Percentiles rank a stretch among this genome's conserved stretches.
These are phyloP conservation scores for Notoglanidium macrostoma DNA, from an alignment of 2,797 vertebrate genomes.

Conservation along the genomic window DNA sequence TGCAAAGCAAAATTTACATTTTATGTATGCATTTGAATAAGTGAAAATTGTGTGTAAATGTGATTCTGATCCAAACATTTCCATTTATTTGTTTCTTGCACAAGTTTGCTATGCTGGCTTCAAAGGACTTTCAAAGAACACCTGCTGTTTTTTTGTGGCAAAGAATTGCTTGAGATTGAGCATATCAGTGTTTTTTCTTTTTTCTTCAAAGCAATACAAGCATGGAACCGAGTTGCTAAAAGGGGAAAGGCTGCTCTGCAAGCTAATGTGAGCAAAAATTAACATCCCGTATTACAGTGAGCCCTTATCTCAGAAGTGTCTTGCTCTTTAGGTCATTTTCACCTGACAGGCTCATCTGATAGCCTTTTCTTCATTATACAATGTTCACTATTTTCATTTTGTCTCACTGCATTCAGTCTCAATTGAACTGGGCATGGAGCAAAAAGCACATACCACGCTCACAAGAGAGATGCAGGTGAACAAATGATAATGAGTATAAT, in stretches of 20 bases:
- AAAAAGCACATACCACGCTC: not conserved
- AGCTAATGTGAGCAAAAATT: slow-evolving; percentile 1
- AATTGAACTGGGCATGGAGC: not conserved
- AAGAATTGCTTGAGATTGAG: not conserved
- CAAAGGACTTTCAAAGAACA: not conserved
- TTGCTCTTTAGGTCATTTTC: not conserved
- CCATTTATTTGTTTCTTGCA: not conserved
- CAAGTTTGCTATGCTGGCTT: not conserved
- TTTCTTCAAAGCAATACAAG: not conserved
- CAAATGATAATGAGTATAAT: slow-evolving; percentile 6
- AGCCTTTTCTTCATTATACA: not conserved
- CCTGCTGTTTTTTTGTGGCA: not conserved
- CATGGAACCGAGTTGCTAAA: not conserved
- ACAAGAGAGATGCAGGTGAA: not conserved
- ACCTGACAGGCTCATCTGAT: not conserved
- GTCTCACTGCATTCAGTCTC: not conserved
- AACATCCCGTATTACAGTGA: not conserved
- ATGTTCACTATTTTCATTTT: not conserved
- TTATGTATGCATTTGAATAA: not conserved
- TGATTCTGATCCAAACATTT: not conserved
- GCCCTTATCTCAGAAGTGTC: not conserved
- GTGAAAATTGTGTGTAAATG: not conserved
- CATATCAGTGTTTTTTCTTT: not conserved
- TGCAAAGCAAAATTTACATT: not conserved
- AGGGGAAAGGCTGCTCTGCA: not conserved